Conservation (phyloP, 2,797 vertebrate genomes). For the Scolopax bukidnonensis region DNA sequence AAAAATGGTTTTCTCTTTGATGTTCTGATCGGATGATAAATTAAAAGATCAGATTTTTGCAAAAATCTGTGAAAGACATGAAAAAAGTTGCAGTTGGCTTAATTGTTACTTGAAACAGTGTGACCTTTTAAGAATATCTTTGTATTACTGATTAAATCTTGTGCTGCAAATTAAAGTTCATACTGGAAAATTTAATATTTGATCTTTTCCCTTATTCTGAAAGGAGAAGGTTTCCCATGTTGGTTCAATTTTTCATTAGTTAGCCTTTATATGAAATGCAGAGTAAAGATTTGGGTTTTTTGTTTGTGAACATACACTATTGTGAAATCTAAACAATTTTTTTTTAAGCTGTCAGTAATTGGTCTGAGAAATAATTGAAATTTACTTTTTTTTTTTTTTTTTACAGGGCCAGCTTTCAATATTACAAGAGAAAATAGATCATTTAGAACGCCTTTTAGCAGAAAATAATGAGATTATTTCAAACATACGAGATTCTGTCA, state of each 20-base stretch:
- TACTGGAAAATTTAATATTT: not conserved
- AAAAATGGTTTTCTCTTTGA: not conserved
- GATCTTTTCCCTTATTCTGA: not conserved
- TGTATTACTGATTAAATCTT: not conserved
- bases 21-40: not conserved
- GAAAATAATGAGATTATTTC: conserved; percentile 93
- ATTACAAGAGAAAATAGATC: conserved; percentile 92
- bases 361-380: not conserved
- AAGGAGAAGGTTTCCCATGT: not conserved
- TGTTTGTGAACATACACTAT: not conserved
- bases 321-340: not conserved
- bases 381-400: not conserved
- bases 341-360: not conserved
- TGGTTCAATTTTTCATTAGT: not conserved
- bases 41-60: not conserved
- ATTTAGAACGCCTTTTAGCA: conserved; percentile 87
- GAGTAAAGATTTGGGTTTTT: not conserved
- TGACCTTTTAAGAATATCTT: not conserved
- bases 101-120: not conserved
- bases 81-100: not conserved
- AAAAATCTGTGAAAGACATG: not conserved
- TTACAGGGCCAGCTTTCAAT: conserved; percentile 86
- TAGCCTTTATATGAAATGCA: not conserved
- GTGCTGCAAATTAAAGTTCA: not conserved
- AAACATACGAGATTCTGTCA: conserved; percentile 87